These are phyloP conservation scores for Grallaria varia DNA, from an alignment of 2,113 vertebrate genomes.

Conservation along the genomic window DNA sequence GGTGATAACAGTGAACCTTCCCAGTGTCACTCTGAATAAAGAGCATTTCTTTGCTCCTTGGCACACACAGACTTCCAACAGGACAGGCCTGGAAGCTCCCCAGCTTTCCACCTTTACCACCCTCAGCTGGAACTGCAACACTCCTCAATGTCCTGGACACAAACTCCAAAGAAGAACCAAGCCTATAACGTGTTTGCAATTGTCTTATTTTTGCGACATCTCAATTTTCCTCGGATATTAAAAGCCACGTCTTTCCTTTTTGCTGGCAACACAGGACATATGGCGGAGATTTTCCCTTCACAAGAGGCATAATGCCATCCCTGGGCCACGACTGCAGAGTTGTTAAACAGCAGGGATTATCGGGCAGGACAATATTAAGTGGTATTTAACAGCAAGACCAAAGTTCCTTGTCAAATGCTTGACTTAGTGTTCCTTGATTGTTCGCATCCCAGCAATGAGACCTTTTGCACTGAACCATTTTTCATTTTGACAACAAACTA, in stretches of 20 bases:
- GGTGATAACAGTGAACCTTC: not conserved
- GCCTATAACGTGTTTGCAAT: not conserved
- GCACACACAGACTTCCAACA: not conserved
- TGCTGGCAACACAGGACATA: slow-evolving; percentile 66
- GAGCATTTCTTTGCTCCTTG: not conserved
- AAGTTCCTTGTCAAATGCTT: slow-evolving; percentile 82
- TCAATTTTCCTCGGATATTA: slow-evolving; percentile 54
- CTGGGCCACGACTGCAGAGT: slow-evolving; percentile 57
- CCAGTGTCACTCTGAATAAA: not conserved
- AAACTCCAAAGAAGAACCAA: not conserved
- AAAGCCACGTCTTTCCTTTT: slow-evolving; percentile 23
- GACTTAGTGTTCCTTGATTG: slow-evolving; percentile 78
- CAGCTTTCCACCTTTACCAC: not conserved
- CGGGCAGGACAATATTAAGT: slow-evolving; percentile 81
- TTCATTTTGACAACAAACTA: slow-evolving; percentile 85
- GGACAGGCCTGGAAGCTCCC: not conserved
- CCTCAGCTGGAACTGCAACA: not conserved
- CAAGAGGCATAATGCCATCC: slow-evolving; percentile 65
- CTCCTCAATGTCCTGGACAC: not conserved
- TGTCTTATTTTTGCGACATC: slow-evolving; percentile 36
- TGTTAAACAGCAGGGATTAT: slow-evolving; percentile 82
- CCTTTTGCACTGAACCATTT: slow-evolving; percentile 83
- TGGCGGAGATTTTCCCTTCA: slow-evolving; percentile 57
- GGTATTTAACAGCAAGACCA: slow-evolving; percentile 81
- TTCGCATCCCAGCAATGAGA: slow-evolving; percentile 77